Base-by-base conservation (phyloP, 2,888 invertebrate genomes). In the Polydrusus tereticollis region DNA sequence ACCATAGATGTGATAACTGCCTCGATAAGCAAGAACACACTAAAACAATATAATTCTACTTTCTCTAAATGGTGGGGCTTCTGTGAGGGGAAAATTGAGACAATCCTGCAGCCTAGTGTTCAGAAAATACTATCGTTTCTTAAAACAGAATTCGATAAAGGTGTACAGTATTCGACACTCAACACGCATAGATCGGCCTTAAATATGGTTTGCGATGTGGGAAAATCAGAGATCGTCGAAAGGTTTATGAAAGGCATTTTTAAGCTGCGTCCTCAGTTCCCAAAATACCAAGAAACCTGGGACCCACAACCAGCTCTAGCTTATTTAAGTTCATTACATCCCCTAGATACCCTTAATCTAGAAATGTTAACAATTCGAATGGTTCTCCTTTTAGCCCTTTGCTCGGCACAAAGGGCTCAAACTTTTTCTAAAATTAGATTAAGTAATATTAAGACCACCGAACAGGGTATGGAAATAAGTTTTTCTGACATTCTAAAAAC, bases 241-340 rank as follows among this genome's bases (percentile, higher is more conserved):
- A 66, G 74, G 36, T 74, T 73, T 43, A 29, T 73, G 33, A 74
- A 68, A 45, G 77, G 75, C 12, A 50, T 71, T 20, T 76, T 75
- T 66, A 58, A 75, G 10, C 58, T 60, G 3, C 21, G 73, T 10
- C 75, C 77, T 43, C 5, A 18, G 10, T 47, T 66, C 20, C 73
- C 73, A 26, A 64, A 66, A 66, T 73, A 73, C 36, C 14, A 72
- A 43, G 29, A 38, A 6, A 76, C 77, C 6, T 77, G 76, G 77
- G 77, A 77, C 33, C 71, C 76, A 6, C 45, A 62, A 23, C 7
- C 66, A 14, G 76, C 75, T 12, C 58, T 76, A 29, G 52, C 62
- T 50, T 60, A 66, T 43, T 29, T 76, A 33, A 10, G 8, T 16
- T 58, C 14, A 7, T 57, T 36, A 50, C 70, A 66, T 41, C 78